A percentile compares a stretch with the other conserved stretches of the same genome.
Evolutionary conservation across 2,113 vertebrate species (phyloP).

Genomic region (Rhabdornis inornatus): DNA sequence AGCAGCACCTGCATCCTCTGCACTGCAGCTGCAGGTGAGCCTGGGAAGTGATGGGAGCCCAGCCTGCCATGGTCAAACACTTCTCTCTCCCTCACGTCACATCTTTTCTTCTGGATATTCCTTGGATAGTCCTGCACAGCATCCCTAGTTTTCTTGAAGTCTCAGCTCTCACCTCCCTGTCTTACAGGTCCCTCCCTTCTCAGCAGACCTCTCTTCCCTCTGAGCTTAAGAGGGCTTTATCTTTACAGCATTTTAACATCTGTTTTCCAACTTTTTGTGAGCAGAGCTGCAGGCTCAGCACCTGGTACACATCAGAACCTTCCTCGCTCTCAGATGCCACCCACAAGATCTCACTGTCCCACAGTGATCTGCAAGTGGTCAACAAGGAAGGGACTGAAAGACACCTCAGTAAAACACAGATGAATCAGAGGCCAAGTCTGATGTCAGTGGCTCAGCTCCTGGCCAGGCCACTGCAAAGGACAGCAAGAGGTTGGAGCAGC

Average conservation of each 20-base stretch:
- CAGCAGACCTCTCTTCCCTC: background rate
- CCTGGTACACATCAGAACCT: accelerated
- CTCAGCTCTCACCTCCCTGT: background rate
- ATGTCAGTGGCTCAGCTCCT: background rate
- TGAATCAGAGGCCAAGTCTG: background rate
- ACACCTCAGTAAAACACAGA: background rate
- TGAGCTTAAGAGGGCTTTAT: background rate
- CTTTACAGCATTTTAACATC: background rate
- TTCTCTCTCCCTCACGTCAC: background rate
- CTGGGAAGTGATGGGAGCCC: background rate
- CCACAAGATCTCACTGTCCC: background rate
- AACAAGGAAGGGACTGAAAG: background rate
- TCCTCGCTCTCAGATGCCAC: background rate
- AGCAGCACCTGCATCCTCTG: background rate
- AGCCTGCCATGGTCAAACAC: background rate
- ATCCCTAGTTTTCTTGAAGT: background rate
- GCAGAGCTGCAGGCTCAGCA: background rate
- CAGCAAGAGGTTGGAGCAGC: background rate
- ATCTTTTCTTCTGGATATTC: background rate
- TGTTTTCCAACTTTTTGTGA: background rate
- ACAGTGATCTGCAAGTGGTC: background rate
- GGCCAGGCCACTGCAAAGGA: background rate
- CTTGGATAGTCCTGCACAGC: background rate
- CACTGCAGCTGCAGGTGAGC: background rate
- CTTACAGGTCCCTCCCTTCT: background rate